A percentile compares a stretch with the other conserved stretches of the same genome.
Evolutionary conservation across 2,113 vertebrate species (phyloP).

Genomic region (Lasiurus cinereus): DNA sequence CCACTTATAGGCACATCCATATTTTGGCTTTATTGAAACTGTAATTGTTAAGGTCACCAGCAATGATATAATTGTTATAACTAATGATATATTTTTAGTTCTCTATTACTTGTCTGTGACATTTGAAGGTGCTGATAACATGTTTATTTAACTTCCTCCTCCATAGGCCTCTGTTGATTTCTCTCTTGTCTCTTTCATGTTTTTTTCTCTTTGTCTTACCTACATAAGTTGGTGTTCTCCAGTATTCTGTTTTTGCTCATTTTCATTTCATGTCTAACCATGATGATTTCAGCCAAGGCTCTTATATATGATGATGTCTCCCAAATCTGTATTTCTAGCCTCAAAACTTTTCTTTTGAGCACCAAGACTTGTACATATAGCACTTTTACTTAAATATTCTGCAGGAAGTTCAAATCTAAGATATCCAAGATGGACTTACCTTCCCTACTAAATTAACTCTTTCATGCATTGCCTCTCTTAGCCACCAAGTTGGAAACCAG

Average conservation of each 20-base stretch:
- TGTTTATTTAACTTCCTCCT: neutral
- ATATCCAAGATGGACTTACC: neutral
- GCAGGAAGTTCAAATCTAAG: neutral
- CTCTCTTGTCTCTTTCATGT: constrained; percentile 40
- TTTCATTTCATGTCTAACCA: constrained; percentile 13
- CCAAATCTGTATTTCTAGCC: constrained; percentile 24
- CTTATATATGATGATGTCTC: neutral
- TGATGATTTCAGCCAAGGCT: neutral
- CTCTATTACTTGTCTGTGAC: neutral
- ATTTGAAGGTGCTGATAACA: constrained; percentile 12
- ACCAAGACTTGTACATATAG: neutral
- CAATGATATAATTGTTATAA: neutral
- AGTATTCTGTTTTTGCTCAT: neutral
- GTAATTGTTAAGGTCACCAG: neutral
- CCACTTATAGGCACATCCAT: neutral
- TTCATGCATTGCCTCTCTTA: neutral
- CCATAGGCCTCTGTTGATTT: neutral
- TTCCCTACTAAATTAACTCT: neutral
- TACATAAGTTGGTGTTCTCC: neutral
- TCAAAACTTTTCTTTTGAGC: neutral
- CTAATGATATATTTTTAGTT: neutral
- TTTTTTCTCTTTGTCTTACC: neutral
- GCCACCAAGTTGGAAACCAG: neutral
- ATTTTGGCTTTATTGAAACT: constrained; percentile 32
- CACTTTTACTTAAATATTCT: neutral